Evolutionary conservation across 2,888 invertebrate species (phyloP), one percentile per base, ranked within the genome.

Genomic region (Oscheius sp.): DNA sequence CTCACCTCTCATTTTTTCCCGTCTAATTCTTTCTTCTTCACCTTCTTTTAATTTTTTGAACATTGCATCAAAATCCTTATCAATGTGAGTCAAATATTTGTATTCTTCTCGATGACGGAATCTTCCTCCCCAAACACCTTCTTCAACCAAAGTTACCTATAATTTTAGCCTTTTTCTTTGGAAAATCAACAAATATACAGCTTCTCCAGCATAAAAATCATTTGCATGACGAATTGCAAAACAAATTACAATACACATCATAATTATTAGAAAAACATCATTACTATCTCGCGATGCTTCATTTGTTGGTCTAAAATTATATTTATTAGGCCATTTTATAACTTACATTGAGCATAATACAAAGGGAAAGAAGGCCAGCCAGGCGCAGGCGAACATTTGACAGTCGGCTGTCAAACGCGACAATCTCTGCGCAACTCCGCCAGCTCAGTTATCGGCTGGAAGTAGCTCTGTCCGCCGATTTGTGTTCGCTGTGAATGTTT

Each of bases 191-290:
- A 21, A 41, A 41, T 16, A 21, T 59, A 80, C 80, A 59, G 80
- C 72, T 77, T 79, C 78, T n/a, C 80, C 80, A 52, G 76, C 69
- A 63, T 81, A 81, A 55, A 81, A 81, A 41, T 81, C 80, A 69
- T 81, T 81, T 59, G 77, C 76, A 74, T 81, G 80, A 58, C 80
- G 74, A 25, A 81, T 49, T 12, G 80, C 80, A 55, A 81, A 78
- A 55, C 78, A 79, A 49, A 81, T 76, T 16, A 81, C 53, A 43
- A 78, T 71, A 41, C 78, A 79, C 70, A 79, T 53, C 23, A 79
- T 75, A 23, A 81, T 72, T 21, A 81, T 76, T 18, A 81, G 72
- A 75, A 78, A 81, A 13, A 81, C 72, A 46, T 80, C 77, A 9
- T 74, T 73, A 46, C 74, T 76, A 53, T 76, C 80, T 7, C 78